Conservation (phyloP, 2,888 invertebrate species). For the Apodemia duryi region DNA sequence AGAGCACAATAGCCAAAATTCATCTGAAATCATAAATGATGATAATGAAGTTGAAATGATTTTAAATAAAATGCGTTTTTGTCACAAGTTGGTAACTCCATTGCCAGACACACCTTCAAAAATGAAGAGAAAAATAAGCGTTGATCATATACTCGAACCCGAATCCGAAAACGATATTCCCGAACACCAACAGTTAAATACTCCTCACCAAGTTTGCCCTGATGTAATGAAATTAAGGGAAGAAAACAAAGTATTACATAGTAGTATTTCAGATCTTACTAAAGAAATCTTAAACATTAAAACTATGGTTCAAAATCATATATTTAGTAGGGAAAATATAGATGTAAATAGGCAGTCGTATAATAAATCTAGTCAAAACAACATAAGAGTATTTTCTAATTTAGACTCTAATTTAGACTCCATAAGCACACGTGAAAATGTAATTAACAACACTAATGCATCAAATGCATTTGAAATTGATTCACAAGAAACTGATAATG, state of each 20-base stretch:
- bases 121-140: constrained; percentile 23
- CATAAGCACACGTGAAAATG: background rate
- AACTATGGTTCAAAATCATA: constrained; percentile 30
- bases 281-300: constrained; percentile 40
- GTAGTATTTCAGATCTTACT: constrained; percentile 33
- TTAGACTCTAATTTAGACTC: background rate
- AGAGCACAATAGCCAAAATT: constrained; percentile 43
- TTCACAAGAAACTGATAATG: background rate
- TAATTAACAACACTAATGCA: background rate
- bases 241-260: constrained; percentile 38
- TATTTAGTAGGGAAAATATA: constrained; percentile 14
- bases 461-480: background rate
- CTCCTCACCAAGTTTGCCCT: constrained; percentile 26
- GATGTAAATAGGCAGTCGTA: background rate
- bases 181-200: constrained; percentile 12
- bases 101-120: constrained; percentile 50
- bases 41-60: constrained; percentile 58
- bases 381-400: background rate
- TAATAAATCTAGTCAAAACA: background rate
- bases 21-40: constrained; percentile 35
- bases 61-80: constrained; percentile 49
- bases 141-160: background rate
- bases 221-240: constrained; percentile 38
- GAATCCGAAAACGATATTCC: constrained; percentile 11
- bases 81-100: constrained; percentile 47